Evolutionary conservation across 2,888 invertebrate species (phyloP).

Genomic region (Acronicta psi): DNA sequence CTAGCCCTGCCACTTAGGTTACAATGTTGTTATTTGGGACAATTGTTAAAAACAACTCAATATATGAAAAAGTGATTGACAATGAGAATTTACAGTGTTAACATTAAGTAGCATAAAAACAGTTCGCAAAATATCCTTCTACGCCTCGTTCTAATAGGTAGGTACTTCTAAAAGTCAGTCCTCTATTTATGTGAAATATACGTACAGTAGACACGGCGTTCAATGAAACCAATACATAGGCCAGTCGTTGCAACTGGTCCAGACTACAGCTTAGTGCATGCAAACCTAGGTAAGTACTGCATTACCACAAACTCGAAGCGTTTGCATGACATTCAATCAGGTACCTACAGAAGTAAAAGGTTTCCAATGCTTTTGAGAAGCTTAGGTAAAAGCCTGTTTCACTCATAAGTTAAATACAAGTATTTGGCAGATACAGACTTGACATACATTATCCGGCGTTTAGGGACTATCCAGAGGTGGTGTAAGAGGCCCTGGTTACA

Average conservation of each 20-base stretch:
- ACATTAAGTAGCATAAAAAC: conserved; percentile 40
- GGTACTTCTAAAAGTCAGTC: conserved; percentile 48
- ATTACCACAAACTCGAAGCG: conserved; percentile 19
- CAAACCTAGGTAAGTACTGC: conserved; percentile 7
- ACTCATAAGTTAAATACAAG: too few relatives aligned
- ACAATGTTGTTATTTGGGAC: background rate
- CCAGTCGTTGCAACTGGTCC: conserved; percentile 39
- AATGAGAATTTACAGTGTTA: conserved; percentile 15
- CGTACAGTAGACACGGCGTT: conserved; percentile 21
- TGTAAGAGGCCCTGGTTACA: too few relatives aligned
- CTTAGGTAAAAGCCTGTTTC: too few relatives aligned
- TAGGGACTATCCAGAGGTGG: too few relatives aligned
- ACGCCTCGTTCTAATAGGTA: conserved; percentile 24
- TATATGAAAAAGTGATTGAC: conserved; percentile 10
- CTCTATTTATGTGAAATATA: conserved; percentile 46
- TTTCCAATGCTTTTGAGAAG: conserved; percentile 1
- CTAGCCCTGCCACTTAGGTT: too few relatives aligned
- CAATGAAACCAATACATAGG: conserved; percentile 35
- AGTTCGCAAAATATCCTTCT: conserved; percentile 27
- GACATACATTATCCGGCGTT: too few relatives aligned
- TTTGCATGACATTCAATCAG: conserved; percentile 30
- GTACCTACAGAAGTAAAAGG: conserved; percentile 47
- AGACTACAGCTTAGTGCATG: conserved; percentile 20
- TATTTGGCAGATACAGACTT: too few relatives aligned
- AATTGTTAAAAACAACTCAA: conserved; percentile 47